Conservation (phyloP, 2,797 vertebrate genomes). For the Otolemur crassicaudatus region DNA sequence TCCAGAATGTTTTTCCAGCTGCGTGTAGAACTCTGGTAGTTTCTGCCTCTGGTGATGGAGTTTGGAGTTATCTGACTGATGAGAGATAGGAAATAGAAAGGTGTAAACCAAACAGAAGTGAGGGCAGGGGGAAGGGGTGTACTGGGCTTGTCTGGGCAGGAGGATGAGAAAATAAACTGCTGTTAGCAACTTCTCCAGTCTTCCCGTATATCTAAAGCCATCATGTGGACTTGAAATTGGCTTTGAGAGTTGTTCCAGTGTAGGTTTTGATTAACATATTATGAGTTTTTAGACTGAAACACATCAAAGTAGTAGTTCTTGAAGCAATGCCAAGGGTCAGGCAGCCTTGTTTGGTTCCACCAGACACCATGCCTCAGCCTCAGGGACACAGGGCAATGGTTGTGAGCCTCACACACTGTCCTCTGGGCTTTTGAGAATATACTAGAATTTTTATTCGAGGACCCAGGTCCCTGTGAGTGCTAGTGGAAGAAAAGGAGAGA, state of each 20-base stretch:
- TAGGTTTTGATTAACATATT: background rate
- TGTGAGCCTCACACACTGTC: background rate
- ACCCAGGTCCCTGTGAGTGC: background rate
- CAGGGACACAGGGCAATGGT: accelerated
- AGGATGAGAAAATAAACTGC: background rate
- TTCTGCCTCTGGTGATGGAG: background rate
- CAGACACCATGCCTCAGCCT: background rate
- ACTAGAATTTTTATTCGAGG: background rate
- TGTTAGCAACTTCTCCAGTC: background rate
- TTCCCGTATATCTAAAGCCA: background rate
- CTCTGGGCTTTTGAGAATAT: background rate
- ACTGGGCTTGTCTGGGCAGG: background rate
- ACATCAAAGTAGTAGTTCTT: background rate
- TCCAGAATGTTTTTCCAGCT: background rate
- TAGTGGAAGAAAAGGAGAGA: background rate
- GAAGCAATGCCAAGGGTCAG: background rate
- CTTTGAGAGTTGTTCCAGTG: background rate
- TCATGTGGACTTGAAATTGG: background rate
- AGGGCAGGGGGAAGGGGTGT: background rate
- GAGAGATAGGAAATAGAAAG: background rate
- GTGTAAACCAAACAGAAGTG: background rate
- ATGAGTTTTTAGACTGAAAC: background rate
- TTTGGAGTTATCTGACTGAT: background rate
- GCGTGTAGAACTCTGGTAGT: background rate
- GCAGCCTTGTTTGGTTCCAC: background rate